Evolutionary conservation across 2,888 invertebrate species (phyloP), one percentile per base, ranked within the genome.

Genomic region (Temnothorax ravouxi): DNA sequence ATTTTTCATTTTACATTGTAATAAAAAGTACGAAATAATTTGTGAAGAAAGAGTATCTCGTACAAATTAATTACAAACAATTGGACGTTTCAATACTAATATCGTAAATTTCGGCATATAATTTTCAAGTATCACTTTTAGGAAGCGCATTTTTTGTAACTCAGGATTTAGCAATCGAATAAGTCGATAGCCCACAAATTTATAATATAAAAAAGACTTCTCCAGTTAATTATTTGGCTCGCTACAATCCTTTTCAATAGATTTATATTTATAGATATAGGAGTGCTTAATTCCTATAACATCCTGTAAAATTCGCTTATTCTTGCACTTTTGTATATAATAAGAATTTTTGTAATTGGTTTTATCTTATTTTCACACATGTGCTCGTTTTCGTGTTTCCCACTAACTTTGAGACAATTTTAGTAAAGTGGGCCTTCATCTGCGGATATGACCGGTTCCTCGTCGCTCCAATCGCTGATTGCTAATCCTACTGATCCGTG

Each of bases 401-500:
- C 62, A 41, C 18, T 71, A 64, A 29, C 41, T 56, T 44, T 52
- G 75, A 83, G 64, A 74, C 21, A 38, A 64, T 80, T 85, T 75
- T 86, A 93, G 83, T 92, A 93, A 69, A 92, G 85, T 21, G 92
- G 87, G 15, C 91, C 87, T 83, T 93, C 93, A 66, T 93, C 93
- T 25, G 93, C 93, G 11, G 93, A 93, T 72, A 91, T 91, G 72
- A 91, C 89, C 38, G 93, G 86, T 79, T 93, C 93, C 67, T 93
- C 93, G 56, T 93, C 93, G 74, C 93, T 93, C 92, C 93, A 93
- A 75, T 93, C 93, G 80, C 93, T 95, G 41, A 95, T 92, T 21
- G 95, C 95, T 84, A 94, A 92, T 88, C 95, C 92, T 90, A 61
- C 71, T 59, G 79, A 79, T 67, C 96, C 96, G 94, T 96, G 96